Evolutionary conservation across 2,888 invertebrate species (phyloP).

Genomic region (Scaptomyza flava): DNA sequence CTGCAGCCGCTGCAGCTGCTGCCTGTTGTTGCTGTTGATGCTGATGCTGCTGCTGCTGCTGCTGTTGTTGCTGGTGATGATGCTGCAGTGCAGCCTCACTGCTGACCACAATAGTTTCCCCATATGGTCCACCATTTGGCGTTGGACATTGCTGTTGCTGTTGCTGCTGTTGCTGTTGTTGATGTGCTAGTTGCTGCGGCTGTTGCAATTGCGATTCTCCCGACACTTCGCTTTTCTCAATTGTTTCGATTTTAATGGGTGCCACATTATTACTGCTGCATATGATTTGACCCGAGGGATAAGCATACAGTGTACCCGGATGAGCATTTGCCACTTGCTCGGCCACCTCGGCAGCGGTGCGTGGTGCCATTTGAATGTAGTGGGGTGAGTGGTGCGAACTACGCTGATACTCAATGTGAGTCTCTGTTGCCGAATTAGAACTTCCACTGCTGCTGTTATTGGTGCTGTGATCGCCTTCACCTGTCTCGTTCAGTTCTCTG

Average conservation of each 20-base stretch:
- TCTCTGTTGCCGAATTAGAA: constrained; percentile 58
- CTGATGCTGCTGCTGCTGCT: constrained; percentile 62
- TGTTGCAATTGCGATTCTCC: constrained; percentile 64
- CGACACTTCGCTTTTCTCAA: constrained; percentile 78
- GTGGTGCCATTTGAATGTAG: constrained; percentile 82
- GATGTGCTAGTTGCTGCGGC: constrained; percentile 62
- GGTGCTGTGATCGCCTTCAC: constrained; percentile 72
- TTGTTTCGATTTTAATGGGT: constrained; percentile 82
- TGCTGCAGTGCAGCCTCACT: constrained; percentile 70
- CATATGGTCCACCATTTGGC: constrained; percentile 71
- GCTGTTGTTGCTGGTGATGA: constrained; percentile 67
- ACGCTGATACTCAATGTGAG: constrained; percentile 76
- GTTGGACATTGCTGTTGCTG: constrained; percentile 79
- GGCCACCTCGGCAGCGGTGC: constrained; percentile 73
- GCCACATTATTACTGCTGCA: constrained; percentile 74
- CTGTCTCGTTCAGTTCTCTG: constrained; percentile 81
- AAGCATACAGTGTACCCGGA: constrained; percentile 73
- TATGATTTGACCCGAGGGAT: constrained; percentile 76
- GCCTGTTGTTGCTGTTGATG: constrained; percentile 51
- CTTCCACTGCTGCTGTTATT: constrained; percentile 65
- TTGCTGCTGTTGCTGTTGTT: constrained; percentile 65
- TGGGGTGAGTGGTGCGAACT: constrained; percentile 78
- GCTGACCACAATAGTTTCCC: constrained; percentile 77
- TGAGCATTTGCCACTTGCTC: constrained; percentile 59
- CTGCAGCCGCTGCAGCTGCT: constrained; percentile 42